These are phyloP conservation scores for Pogonocherus hispidulus DNA, from an alignment of 2,888 invertebrate genomes.

Conservation along the genomic window DNA sequence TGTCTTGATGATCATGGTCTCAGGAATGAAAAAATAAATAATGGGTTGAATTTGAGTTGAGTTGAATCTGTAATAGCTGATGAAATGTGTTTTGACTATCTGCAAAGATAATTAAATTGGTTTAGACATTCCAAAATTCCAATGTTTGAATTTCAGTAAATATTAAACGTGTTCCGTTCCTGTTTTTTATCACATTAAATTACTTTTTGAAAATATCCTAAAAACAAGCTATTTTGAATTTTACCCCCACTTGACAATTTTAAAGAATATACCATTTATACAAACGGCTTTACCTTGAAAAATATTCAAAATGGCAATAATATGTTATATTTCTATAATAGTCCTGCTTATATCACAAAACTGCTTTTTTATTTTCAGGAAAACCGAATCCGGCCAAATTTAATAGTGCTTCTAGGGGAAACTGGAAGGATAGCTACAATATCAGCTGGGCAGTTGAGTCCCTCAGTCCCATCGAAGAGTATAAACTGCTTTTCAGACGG, in stretches of 20 bases:
- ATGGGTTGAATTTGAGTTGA: too few relatives aligned
- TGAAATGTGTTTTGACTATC: too few relatives aligned
- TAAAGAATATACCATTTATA: neutral
- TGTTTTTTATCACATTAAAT: too few relatives aligned
- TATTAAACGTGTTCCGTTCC: too few relatives aligned
- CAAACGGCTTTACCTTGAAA: neutral
- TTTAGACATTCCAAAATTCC: too few relatives aligned
- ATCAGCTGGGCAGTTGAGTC: slow-evolving; percentile 79
- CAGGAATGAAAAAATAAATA: too few relatives aligned
- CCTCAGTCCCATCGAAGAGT: slow-evolving; percentile 77
- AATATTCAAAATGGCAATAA: slow-evolving; percentile 12
- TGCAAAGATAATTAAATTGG: too few relatives aligned
- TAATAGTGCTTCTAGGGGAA: slow-evolving; percentile 75
- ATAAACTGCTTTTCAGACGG: slow-evolving; percentile 76
- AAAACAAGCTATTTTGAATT: neutral
- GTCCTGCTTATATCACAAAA: neutral
- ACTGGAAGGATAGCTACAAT: slow-evolving; percentile 75
- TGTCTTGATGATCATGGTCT: too few relatives aligned
- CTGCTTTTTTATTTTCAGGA: slow-evolving; percentile 66
- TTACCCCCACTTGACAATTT: neutral
- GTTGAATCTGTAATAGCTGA: too few relatives aligned
- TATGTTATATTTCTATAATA: neutral
- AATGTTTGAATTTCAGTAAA: too few relatives aligned
- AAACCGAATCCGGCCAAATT: slow-evolving; percentile 77
- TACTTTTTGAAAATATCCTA: too few relatives aligned